These are phyloP conservation scores for Aricia agestis DNA, from an alignment of 1,140 invertebrate genomes.

Conservation along the genomic window DNA sequence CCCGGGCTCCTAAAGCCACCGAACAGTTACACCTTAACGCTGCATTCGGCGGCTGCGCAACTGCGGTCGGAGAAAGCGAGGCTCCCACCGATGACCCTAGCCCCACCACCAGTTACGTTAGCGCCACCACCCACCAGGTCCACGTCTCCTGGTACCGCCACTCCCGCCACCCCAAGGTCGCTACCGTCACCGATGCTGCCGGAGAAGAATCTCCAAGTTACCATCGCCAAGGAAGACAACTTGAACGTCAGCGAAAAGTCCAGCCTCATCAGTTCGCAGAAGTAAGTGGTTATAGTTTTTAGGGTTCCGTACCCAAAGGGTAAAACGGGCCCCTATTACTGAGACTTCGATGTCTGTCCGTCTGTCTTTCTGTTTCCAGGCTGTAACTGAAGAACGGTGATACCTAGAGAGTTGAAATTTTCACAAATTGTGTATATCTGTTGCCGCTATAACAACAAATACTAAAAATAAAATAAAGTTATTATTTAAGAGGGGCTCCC, in stretches of 20 bases:
- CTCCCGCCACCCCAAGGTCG: slow-evolving; percentile 54
- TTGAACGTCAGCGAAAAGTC: slow-evolving; percentile 69
- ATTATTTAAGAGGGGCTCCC: too few relatives aligned
- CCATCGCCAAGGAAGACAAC: slow-evolving; percentile 64
- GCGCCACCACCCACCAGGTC: slow-evolving; percentile 52
- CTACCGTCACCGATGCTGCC: slow-evolving; percentile 60
- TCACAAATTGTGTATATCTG: too few relatives aligned
- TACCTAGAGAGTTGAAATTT: too few relatives aligned
- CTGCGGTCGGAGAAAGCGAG: slow-evolving; percentile 63
- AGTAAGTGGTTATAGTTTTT: too few relatives aligned
- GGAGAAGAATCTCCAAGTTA: slow-evolving; percentile 69
- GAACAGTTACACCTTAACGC: slow-evolving; percentile 70
- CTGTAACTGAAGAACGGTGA: too few relatives aligned
- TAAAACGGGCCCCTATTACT: too few relatives aligned
- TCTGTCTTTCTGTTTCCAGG: too few relatives aligned
- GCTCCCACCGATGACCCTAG: slow-evolving; percentile 56
- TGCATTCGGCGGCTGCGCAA: slow-evolving; percentile 67
- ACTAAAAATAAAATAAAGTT: too few relatives aligned
- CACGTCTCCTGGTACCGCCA: slow-evolving; percentile 41
- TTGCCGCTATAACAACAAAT: too few relatives aligned
- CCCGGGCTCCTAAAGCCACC: slow-evolving; percentile 79
- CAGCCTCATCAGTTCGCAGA: slow-evolving; percentile 66
- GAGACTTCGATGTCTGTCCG: too few relatives aligned
- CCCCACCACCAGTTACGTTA: slow-evolving; percentile 54
- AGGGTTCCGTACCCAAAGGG: too few relatives aligned